phyloP scores from a whole-genome alignment of 2,888 invertebrate genomes.

The Metacarcinus magister region DNA sequence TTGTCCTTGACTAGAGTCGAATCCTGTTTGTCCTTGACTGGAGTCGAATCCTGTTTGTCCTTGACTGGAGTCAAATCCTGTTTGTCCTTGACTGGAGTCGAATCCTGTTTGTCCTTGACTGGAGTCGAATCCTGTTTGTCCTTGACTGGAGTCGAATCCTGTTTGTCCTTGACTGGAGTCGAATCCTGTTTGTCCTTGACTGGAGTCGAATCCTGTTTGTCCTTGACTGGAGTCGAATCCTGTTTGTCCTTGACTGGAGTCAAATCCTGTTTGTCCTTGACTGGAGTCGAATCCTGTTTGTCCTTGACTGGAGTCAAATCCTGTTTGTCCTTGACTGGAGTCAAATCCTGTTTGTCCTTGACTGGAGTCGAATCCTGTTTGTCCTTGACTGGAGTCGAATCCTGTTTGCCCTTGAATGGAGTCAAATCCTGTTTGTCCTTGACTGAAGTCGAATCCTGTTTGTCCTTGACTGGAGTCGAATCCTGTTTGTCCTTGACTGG shows the following conservation, averaged over 20 bases:
- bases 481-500: background rate
- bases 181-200: constrained; percentile 33
- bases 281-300: background rate
- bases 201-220: constrained; percentile 3
- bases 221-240: background rate
- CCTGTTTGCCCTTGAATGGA: background rate
- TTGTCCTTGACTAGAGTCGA: constrained; percentile 56
- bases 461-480: background rate
- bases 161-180: background rate
- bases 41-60: constrained; percentile 38
- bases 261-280: background rate
- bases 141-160: background rate
- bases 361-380: background rate
- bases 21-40: constrained; percentile 13
- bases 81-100: background rate
- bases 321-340: background rate
- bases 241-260: constrained; percentile 26
- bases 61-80: background rate
- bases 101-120: background rate
- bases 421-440: background rate
- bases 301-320: background rate
- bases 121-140: constrained; percentile 1
- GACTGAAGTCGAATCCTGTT: background rate
- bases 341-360: background rate
- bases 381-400: background rate